Percentiles rank a stretch among this genome's conserved stretches.
These are phyloP conservation scores for Malurus splendens DNA, from an alignment of 2,797 vertebrate species.

Conservation along the genomic window DNA sequence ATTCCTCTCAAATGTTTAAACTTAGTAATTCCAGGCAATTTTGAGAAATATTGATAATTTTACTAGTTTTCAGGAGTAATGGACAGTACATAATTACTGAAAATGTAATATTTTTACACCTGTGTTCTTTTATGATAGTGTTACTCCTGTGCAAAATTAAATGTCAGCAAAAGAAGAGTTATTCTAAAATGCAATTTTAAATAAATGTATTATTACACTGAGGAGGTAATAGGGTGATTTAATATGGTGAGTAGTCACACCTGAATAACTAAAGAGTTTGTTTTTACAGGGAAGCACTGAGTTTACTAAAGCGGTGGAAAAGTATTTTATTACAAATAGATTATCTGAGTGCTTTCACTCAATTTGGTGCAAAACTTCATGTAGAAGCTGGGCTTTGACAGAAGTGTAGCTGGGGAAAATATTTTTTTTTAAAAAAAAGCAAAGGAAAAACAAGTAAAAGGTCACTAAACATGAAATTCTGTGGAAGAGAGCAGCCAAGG, in stretches of 20 bases:
- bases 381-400: background rate
- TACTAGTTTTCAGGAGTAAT: constrained; percentile 2
- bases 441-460: background rate
- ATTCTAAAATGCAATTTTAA: constrained; percentile 36
- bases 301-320: background rate
- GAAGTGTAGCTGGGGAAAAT: background rate
- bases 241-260: constrained; percentile 44
- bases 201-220: background rate
- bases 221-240: constrained; percentile 36
- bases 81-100: constrained; percentile 15
- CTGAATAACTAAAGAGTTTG: constrained; percentile 63
- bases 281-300: constrained; percentile 40
- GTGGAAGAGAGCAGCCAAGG: background rate
- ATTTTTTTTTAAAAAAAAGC: no score
- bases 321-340: constrained; percentile 45
- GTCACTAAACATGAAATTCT: background rate
- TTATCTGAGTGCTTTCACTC: background rate
- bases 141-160: constrained; percentile 46
- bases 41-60: background rate
- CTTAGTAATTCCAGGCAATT: background rate
- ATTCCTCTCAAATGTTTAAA: constrained; percentile 9
- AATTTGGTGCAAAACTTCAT: background rate
- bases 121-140: constrained; percentile 28
- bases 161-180: constrained; percentile 30
- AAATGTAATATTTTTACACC: constrained; percentile 56